phyloP scores from a whole-genome alignment of 2,888 invertebrate species.

The Copidosoma aretas region DNA sequence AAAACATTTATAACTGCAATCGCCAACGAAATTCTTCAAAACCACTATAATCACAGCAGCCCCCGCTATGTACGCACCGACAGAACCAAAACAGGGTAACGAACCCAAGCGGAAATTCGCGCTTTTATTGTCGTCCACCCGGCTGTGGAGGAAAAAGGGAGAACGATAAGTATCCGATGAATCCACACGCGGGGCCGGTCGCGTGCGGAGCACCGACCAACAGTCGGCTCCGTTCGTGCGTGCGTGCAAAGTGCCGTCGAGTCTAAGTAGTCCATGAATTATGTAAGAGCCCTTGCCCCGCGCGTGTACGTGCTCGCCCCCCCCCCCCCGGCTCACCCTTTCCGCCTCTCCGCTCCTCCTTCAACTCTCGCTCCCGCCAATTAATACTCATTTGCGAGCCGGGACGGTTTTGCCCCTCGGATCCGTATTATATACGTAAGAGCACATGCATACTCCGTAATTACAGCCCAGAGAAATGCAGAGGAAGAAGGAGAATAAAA shows the following conservation, averaged over 20 bases:
- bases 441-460: background rate
- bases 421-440: too few species aligned
- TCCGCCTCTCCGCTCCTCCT: background rate
- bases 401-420: background rate
- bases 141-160: background rate
- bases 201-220: background rate
- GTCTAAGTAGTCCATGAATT: constrained; percentile 24
- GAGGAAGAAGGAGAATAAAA: background rate
- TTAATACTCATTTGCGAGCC: constrained; percentile 17
- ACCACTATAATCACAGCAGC: too few species aligned
- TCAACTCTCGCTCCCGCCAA: constrained; percentile 3
- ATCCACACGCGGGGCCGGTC: constrained; percentile 6
- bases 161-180: constrained; percentile 32
- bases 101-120: too few species aligned
- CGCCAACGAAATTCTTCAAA: too few species aligned
- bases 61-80: too few species aligned
- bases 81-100: too few species aligned
- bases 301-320: background rate
- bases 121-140: too few species aligned
- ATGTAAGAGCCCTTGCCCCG: constrained; percentile 11
- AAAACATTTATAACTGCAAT: too few species aligned
- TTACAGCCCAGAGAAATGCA: background rate
- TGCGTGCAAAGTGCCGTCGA: background rate
- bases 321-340: background rate
- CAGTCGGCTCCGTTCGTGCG: background rate